These are phyloP conservation scores for Mactromeris polynyma DNA, from an alignment of 2,888 invertebrate genomes.

Conservation along the genomic window DNA sequence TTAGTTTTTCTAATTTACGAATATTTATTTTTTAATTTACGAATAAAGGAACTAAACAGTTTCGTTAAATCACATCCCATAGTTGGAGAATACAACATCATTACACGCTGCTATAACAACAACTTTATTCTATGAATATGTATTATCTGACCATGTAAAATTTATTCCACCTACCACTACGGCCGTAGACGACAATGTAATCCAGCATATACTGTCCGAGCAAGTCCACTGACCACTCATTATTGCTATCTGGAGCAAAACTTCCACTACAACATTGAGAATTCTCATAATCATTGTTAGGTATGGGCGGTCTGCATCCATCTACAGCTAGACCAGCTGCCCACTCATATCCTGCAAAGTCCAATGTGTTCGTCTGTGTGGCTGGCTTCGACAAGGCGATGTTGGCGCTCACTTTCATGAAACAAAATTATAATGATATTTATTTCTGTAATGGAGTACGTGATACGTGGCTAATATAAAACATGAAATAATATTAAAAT, in stretches of 20 bases:
- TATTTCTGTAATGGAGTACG: not conserved
- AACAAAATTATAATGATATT: not conserved
- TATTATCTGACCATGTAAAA: not conserved
- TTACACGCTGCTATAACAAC: not conserved
- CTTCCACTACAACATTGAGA: conserved; percentile 42
- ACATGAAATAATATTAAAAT: not conserved
- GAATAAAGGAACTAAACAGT: not conserved
- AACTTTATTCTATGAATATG: not conserved
- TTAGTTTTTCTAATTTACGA: not conserved
- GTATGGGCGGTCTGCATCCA: conserved; percentile 28
- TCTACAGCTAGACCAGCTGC: conserved; percentile 35
- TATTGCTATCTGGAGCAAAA: not conserved
- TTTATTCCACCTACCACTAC: conserved; percentile 19
- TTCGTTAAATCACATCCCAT: not conserved
- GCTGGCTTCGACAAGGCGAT: conserved; percentile 21
- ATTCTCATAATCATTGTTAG: conserved; percentile 16
- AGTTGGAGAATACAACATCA: not conserved
- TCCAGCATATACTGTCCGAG: conserved; percentile 20
- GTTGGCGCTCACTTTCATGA: conserved; percentile 1
- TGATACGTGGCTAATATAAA: not conserved
- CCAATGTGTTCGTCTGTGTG: conserved; percentile 24
- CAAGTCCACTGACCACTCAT: conserved; percentile 35
- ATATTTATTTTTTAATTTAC: too few relatives aligned
- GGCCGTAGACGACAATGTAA: conserved; percentile 7
- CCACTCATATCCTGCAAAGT: conserved; percentile 28